Evolutionary conservation across 1,140 invertebrate species (phyloP), one percentile per base, ranked within the genome.

Genomic region (Ceratina japonica): DNA sequence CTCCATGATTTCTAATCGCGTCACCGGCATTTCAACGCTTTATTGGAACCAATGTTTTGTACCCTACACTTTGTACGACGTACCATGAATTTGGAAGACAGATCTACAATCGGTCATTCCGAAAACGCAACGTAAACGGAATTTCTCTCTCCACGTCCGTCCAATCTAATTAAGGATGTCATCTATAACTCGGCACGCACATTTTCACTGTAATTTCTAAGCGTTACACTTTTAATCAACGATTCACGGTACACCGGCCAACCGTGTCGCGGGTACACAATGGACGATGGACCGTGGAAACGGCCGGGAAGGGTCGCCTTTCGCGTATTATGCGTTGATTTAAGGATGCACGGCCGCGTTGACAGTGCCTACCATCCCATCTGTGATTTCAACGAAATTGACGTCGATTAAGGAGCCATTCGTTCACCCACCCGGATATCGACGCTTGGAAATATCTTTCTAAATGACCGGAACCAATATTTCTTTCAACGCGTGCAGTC

Each of bases 221-320:
- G 80, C 83, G 84, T 86, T 86, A 86, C 80, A 86, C 84, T 86
- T 86, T 86, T 86, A 86, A 86, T 86, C 85, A 83, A 54, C 69
- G 76, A 74, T 83, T 86, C 85, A 81, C 81, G 85, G 81, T 81
- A 86, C 78, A 71, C 66, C 75, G 72, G 22, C 78, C 85, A 86
- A 78, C 75, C 84, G 74, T 70, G 78, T 71, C 84, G 58, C 61
- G 27, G 59, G 27, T 44, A 44, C 52, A 86, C 85, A 86, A 86
- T 86, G 56, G 77, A 80, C 72, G 76, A 64, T 59, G 72, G 70
- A n/a, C 66, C 84, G 73, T 82, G 69, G 27, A 51, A 27, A 64
- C 27, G 49, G 52, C 31, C 58, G 24, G 54, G 66, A 68, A 80
- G 82, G 84, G 79, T 78, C 62, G 68, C 52, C 5, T 44, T 7